phyloP scores from a whole-genome alignment of 2,113 vertebrate genomes.

The Sphyrna mokarran region DNA sequence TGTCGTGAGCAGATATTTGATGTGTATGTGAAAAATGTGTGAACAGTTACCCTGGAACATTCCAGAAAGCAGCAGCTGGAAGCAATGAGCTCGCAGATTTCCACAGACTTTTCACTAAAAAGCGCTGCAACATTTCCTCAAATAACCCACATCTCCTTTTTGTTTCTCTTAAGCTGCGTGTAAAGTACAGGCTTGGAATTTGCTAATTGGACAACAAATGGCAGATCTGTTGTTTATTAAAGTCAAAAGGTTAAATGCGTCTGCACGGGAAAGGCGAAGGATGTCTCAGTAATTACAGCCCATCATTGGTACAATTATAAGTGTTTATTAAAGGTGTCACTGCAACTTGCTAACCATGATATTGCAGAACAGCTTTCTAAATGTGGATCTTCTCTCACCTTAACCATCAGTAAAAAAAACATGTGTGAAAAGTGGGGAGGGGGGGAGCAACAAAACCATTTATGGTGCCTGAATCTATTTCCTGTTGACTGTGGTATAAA shows the following conservation, averaged over 20 bases:
- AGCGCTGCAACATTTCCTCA: background rate
- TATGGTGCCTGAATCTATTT: background rate
- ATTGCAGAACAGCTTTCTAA: background rate
- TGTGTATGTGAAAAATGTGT: background rate
- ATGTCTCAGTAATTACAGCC: slow-evolving; percentile 18
- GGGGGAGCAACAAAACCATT: background rate
- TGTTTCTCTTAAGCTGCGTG: background rate
- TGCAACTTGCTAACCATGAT: background rate
- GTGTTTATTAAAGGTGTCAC: slow-evolving; percentile 27
- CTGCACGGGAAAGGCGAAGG: background rate
- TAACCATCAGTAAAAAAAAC: background rate
- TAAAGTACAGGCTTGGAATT: background rate
- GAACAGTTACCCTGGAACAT: background rate
- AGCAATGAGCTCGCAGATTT: slow-evolving; percentile 1
- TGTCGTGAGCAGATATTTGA: background rate
- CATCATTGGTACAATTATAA: slow-evolving; percentile 12
- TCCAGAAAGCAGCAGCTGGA: background rate
- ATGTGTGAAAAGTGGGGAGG: background rate
- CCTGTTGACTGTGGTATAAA: slow-evolving; percentile 11
- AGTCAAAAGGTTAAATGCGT: slow-evolving; percentile 27
- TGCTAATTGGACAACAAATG: slow-evolving; percentile 21
- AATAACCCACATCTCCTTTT: background rate
- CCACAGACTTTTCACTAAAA: background rate
- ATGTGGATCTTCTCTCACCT: slow-evolving; percentile 16
- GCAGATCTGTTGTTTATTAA: background rate